Base-by-base conservation (phyloP, 2,797 vertebrate genomes). In the Scolopax bukidnonensis region DNA sequence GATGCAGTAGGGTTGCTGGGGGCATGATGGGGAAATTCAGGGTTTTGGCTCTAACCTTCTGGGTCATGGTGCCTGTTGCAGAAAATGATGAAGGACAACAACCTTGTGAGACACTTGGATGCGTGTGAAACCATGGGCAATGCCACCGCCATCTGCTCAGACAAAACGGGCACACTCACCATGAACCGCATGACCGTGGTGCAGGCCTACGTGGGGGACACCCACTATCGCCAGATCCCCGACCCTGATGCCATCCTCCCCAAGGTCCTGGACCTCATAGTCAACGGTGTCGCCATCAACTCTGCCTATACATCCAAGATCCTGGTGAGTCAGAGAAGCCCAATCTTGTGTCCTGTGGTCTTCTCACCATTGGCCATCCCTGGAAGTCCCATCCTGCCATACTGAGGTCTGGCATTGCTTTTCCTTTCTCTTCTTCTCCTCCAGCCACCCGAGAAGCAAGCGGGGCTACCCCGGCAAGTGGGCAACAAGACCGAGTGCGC, bases 21-120 rank as follows among this genome's bases (percentile, higher is more conserved):
- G 48, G 12, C 2, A 1, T 1, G 19, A 8, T 20, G 56, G 8
- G 38, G 41, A 12, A 19, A 10, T 3, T 13, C 4, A 4, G 3
- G 11, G 33, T 54, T 38, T 30, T 8, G 27, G 56, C 51, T 87
- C 30, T 93, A 86, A 84, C 45, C 40, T 54, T 17, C 14, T 12
- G 10, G 24, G 6, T 68, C 21, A 2, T 8, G n/a, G 4, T 38
- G 51, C 50, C 59, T 63, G 24, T 78, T 71, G 84, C 94, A 99
- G 99, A 99, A 99, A 99, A 99, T 99, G 99, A 99, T 99, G 99
- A 99, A 99, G 95, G 99, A 99, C 97, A 99, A 99, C 95, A 99
- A 99, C 97, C 97, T 99, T 56, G 99, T 99, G 70, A 98, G 99
- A 51, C 99, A 99, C 96, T 90, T 99, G 98, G 99, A 99, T 4